Conservation (phyloP, 2,888 invertebrate species). For the Liodrosophila aerea region DNA sequence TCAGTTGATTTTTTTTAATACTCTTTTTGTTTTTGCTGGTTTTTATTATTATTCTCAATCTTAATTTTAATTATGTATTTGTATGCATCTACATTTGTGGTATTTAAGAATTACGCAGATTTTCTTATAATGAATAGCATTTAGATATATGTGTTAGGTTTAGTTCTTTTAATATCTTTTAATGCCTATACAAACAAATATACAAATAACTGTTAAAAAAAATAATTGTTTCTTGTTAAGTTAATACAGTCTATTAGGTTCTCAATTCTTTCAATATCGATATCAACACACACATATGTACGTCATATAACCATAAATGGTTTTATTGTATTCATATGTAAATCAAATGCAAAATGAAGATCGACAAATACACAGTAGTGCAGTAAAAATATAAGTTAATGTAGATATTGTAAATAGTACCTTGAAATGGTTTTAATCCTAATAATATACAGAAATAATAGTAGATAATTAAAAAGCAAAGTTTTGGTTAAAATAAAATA, state of each 20-base stretch:
- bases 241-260: conserved; percentile 77
- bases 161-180: conserved; percentile 51
- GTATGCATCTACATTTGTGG: conserved; percentile 3
- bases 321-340: no score
- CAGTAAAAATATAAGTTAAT: no score
- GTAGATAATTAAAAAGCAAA: no score
- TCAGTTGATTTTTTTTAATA: conserved; percentile 20
- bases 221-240: conserved; percentile 47
- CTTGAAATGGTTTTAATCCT: no score
- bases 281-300: conserved; percentile 70
- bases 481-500: no score
- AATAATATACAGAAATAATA: no score
- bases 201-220: conserved; percentile 53
- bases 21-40: background rate
- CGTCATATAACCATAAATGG: conserved; percentile 22
- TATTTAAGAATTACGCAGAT: no score
- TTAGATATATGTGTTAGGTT: conserved; percentile 45
- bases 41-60: conserved; percentile 39
- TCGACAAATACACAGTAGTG: background rate
- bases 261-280: conserved; percentile 76
- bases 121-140: no score
- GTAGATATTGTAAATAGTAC: no score
- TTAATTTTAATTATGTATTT: conserved; percentile 21
- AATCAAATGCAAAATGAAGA: no score
- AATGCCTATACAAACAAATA: conserved; percentile 51